Percentiles rank a stretch among this genome's conserved stretches.
These are phyloP conservation scores for Zapornia atra DNA, from an alignment of 2,113 vertebrate species.

Conservation along the genomic window DNA sequence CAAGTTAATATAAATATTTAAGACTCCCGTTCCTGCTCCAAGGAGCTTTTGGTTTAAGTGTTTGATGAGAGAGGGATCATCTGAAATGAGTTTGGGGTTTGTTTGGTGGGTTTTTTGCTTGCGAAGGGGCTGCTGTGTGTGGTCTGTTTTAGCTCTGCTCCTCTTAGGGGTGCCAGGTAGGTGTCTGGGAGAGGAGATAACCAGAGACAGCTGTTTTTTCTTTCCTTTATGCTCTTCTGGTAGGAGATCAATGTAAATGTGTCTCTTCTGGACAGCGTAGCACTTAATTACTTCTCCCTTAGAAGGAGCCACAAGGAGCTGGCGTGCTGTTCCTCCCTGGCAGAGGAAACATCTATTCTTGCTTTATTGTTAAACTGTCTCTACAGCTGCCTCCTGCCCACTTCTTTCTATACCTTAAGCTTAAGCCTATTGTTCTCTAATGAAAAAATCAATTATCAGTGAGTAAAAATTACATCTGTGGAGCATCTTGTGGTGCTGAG, in stretches of 20 bases:
- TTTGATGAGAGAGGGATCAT: not conserved
- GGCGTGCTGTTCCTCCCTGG: not conserved
- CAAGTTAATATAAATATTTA: not conserved
- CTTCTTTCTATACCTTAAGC: not conserved
- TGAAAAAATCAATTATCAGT: not conserved
- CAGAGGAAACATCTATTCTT: not conserved
- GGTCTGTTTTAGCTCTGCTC: not conserved
- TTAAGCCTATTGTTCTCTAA: not conserved
- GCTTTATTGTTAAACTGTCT: not conserved
- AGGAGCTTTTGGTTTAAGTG: not conserved
- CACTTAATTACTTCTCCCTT: not conserved
- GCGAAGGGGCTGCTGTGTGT: fast-evolving
- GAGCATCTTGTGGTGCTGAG: not conserved
- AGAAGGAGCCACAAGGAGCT: not conserved
- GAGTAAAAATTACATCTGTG: conserved; percentile 4
- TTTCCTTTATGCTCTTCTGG: not conserved
- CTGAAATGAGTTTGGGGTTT: not conserved
- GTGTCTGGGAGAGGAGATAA: not conserved
- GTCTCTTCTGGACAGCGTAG: not conserved
- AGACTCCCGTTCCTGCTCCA: not conserved
- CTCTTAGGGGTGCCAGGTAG: not conserved
- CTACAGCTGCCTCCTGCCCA: not conserved
- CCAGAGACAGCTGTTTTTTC: not conserved
- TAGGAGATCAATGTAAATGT: not conserved
- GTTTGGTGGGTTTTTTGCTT: too few species aligned